Evolutionary conservation across 2,797 vertebrate genomes (phyloP), one percentile per base, ranked within the genome.

Genomic region (Sciurus vulgaris): DNA sequence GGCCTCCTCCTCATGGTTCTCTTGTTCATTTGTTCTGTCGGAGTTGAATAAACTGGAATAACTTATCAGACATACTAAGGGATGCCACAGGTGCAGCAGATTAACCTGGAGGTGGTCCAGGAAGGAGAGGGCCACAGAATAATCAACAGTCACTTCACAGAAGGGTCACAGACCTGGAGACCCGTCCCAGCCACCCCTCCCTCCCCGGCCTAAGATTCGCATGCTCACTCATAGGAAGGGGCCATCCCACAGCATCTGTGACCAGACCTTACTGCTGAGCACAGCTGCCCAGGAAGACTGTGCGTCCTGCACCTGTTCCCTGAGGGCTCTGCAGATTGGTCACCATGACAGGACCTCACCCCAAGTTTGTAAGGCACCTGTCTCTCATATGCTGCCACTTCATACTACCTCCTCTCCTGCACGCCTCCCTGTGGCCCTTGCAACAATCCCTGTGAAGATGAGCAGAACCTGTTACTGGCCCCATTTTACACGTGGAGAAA

Each of bases 11-110:
- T 72, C 89, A 83, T 84, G 69, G n/a, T 97, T 95, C 59, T 92
- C 89, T 96, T 95, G 91, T 95, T 97, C 95, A 86, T 96, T 92
- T 94, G 87, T 96, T 95, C 95, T 97, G 96, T 96, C 96, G 88
- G 95, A 97, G 97, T 98, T 97, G 98, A 98, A 98, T 98, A 98
- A 98, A 98, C 98, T 98, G 98, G 97, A 98, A 98, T 98, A 98
- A 98, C 98, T 98, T 98, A 98, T 98, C 98, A 54, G 97, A 98
- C 98, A 97, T 98, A 98, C 97, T 97, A 97, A 97, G 97, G 97
- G 98, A 98, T 95, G 98, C 96, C 97, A 98, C 63, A 96, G 98
- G 97, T 96, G 98, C 56, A 92, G 98, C 97, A 98, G 88, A 96
- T 97, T 97, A 97, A 97, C 97, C 97, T 86, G 97, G 97, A 97